Conservation (phyloP, 2,113 vertebrate genomes). For the Edolisoma coerulescens region DNA sequence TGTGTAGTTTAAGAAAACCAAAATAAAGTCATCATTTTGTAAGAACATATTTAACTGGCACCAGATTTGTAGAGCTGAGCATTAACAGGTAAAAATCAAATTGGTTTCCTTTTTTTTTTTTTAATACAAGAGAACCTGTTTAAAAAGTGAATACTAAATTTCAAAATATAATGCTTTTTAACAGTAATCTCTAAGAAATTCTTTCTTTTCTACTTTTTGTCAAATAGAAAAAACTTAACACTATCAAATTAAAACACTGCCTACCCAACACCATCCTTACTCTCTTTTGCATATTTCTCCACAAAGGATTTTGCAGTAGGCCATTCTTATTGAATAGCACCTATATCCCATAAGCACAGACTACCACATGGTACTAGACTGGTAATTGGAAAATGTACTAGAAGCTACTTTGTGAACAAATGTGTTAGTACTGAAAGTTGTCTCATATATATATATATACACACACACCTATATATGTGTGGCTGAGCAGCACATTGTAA, state of each 20-base stretch:
- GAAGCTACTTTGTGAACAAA: background rate
- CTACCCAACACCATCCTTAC: background rate
- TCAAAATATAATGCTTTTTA: background rate
- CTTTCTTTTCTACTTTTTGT: background rate
- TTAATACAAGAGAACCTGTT: background rate
- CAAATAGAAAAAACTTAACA: background rate
- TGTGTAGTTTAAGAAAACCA: background rate
- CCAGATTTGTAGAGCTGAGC: background rate
- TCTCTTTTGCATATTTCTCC: background rate
- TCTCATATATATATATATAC: too few relatives aligned
- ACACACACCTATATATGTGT: too few relatives aligned
- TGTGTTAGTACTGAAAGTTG: background rate
- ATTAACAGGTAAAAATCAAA: background rate
- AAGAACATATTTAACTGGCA: background rate
- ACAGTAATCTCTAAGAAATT: background rate
- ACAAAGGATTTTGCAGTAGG: background rate
- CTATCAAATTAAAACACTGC: background rate
- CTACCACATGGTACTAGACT: accelerated
- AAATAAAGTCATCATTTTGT: background rate
- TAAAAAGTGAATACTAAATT: background rate
- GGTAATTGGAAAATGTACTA: background rate
- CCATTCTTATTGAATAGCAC: background rate
- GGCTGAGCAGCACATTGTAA: background rate
- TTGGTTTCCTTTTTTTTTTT: background rate
- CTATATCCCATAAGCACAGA: background rate